Evolutionary conservation across 2,888 invertebrate genomes (phyloP), one percentile per base, ranked within the genome.

Genomic region (Magallana nippona): DNA sequence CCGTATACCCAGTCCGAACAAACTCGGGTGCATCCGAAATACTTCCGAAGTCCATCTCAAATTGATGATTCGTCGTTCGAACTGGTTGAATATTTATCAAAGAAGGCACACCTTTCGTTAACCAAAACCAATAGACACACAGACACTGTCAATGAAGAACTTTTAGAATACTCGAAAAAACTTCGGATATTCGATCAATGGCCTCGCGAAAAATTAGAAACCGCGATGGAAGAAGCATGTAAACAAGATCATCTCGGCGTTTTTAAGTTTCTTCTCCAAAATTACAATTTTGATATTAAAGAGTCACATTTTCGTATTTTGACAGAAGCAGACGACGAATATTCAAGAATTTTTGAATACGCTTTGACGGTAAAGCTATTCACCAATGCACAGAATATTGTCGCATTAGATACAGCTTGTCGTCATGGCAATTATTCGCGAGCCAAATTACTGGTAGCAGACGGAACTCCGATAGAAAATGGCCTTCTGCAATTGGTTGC

Each of bases 241-340:
- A 55, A 55, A 8, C 15, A 55, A 44, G 82, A 71, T 13, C 13
- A 82, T 55, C 22, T 82, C n/a, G 13, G 55, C 55, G 55, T 82
- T 55, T 63, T 82, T 17, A 63, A 82, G 55, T 82, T 60, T 32
- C 60, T 82, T 55, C 44, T 71, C 22, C 44, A 82, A 27, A 15
- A 82, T 44, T 22, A n/a, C n/a, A 44, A 19, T 10, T 17, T 55
- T 15, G 10, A 55, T 13, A 44, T 71, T n/a, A 63, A 56, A 10
- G 56, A 71, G 19, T 55, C 71, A 55, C 55, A 71, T 71, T 27
- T 82, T 1, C 22, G 22, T 10, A 27, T 71, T 11, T 13, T 55
- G 10, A 55, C 77, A 17, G 15, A n/a, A 27, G 10, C 77, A 22
- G 60, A 56, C 8, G 71, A 71, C 2, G 55, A 10, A 10, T 13